Evolutionary conservation across 2,797 vertebrate species (phyloP), one percentile per base, ranked within the genome.

Genomic region (Hybognathus amarus): DNA sequence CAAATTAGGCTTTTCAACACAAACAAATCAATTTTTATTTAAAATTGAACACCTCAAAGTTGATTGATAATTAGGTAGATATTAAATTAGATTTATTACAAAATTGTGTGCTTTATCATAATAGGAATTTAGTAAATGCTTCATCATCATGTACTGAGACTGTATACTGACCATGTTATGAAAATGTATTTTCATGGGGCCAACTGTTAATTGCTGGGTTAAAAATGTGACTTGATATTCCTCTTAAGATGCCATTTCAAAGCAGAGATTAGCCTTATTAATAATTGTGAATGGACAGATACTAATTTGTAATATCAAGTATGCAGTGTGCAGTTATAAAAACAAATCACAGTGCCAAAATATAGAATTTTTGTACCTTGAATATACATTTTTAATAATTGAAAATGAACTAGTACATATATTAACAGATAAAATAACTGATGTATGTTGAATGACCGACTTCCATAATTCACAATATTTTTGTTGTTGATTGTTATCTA

Each of bases 131-230:
- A 87, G 59, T 71, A 79, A 87, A 81, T 81, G 76, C 85, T 85
- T 83, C 70, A 86, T 11, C 0, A 81, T 71, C 76, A 81, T 52
- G 87, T 86, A 79, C 78, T 85, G 84, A 85, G 77, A 89, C 81
- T 87, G 79, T 89, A 84, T 56, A 47, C 88, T 79, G 61, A 77
- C 70, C 54, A 67, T 47, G 64, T 27, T 77, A 68, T 82, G 67
- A 77, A 86, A 83, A 75, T 82, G 54, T 85, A 85, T 87, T 89
- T 89, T 88, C 52, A 88, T 42, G 91, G 94, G 93, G 91, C 92
- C 92, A 94, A 92, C 18, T 74, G 85, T 91, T 85, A 91, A 92
- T 85, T 56, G 90, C 59, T 86, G 67, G 77, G 87, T 91, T 87
- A 89, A 89, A 64, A 83, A 82, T 24, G 10, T 70, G 30, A 78